phyloP scores from a whole-genome alignment of 2,888 invertebrate genomes.

The Oasisia sp. region DNA sequence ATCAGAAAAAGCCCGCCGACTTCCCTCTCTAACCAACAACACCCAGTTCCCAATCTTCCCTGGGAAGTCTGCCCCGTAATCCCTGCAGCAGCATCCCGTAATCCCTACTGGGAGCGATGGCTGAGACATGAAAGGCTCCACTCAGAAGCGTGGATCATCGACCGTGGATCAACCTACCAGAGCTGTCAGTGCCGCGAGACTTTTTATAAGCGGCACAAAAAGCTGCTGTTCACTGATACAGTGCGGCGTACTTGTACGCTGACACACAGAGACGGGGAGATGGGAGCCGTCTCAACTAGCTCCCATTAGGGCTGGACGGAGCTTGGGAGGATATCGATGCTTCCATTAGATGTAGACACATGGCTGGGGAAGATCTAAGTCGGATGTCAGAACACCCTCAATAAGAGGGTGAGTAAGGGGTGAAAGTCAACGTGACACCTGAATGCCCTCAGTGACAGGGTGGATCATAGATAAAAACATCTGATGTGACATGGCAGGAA shows the following conservation, averaged over 20 bases:
- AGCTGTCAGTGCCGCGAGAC: background rate
- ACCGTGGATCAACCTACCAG: background rate
- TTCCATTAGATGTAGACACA: background rate
- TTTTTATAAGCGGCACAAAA: background rate
- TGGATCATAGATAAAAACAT: too few relatives aligned
- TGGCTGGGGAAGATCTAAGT: too few relatives aligned
- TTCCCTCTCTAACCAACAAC: background rate
- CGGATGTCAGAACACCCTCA: too few relatives aligned
- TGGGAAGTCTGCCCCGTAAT: background rate
- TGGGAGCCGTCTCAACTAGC: background rate
- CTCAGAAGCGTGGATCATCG: background rate
- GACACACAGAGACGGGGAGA: background rate
- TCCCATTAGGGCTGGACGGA: background rate
- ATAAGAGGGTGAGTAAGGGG: too few relatives aligned
- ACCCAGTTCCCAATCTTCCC: background rate
- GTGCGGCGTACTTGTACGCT: background rate
- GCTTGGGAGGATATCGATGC: background rate
- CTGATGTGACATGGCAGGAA: too few relatives aligned
- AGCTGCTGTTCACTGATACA: background rate
- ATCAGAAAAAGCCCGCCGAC: background rate
- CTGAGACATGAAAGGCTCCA: background rate
- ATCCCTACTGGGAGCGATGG: background rate
- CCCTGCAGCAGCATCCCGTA: background rate
- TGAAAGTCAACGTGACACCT: too few relatives aligned
- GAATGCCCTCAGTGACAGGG: too few relatives aligned